These are phyloP conservation scores for Cydia splendana DNA, from an alignment of 1,140 invertebrate genomes.

Conservation along the genomic window DNA sequence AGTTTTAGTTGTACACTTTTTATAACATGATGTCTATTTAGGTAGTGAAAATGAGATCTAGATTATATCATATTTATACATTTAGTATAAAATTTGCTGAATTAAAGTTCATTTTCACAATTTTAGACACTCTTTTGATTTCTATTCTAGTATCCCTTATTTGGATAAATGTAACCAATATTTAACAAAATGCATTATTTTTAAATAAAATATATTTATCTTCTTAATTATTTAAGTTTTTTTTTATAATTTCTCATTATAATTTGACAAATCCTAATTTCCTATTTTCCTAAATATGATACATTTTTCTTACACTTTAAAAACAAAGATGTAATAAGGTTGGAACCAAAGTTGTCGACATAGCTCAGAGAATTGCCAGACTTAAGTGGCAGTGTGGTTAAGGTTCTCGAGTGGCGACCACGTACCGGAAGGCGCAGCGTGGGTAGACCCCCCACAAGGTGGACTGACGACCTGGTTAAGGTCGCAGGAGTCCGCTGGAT, in stretches of 20 bases:
- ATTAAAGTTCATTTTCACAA: constrained; percentile 80
- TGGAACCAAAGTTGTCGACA: too few relatives aligned
- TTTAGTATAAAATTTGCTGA: constrained; percentile 80
- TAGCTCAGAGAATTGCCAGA: too few relatives aligned
- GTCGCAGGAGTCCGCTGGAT: too few relatives aligned
- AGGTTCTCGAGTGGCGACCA: too few relatives aligned
- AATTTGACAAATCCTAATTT: background rate
- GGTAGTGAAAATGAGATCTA: constrained; percentile 79
- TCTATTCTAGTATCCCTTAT: constrained; percentile 27
- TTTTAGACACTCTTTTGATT: constrained; percentile 68
- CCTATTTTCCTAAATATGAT: constrained; percentile 1
- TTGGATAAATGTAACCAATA: constrained; percentile 32
- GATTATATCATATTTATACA: constrained; percentile 80
- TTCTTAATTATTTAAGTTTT: constrained; percentile 24
- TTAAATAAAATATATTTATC: constrained; percentile 28
- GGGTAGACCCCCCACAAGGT: too few relatives aligned
- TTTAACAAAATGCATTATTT: constrained; percentile 29
- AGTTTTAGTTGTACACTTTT: constrained; percentile 80
- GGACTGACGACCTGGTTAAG: too few relatives aligned
- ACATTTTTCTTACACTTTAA: background rate
- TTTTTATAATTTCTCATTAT: constrained; percentile 8
- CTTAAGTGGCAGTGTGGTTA: too few relatives aligned
- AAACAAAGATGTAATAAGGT: too few relatives aligned
- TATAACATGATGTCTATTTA: constrained; percentile 80
- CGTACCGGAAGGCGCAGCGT: too few relatives aligned